Evolutionary conservation across 1,140 invertebrate genomes (phyloP).

Genomic region (Pissodes strobi): DNA sequence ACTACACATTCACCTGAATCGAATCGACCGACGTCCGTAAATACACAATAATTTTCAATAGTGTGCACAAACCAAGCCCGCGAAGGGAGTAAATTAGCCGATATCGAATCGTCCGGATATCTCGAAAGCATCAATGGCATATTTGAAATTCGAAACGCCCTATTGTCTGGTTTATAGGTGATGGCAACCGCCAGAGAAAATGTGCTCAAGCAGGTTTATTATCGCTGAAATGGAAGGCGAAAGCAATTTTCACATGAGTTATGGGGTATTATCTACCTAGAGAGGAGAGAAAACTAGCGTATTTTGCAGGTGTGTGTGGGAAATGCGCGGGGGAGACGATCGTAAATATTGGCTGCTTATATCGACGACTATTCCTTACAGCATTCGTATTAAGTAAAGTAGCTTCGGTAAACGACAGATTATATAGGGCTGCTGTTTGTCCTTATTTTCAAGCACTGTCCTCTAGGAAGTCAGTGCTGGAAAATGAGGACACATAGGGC

Average conservation of each 20-base stretch:
- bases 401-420: too few relatives aligned
- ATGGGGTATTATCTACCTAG: slow-evolving; percentile 55
- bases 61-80: not conserved
- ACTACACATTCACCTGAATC: not conserved
- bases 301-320: slow-evolving; percentile 53
- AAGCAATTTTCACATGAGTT: slow-evolving; percentile 54
- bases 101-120: slow-evolving; percentile 26
- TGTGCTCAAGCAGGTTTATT: slow-evolving; percentile 53
- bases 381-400: too few relatives aligned
- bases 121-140: slow-evolving; percentile 25
- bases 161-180: slow-evolving; percentile 51
- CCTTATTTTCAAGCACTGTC: too few relatives aligned
- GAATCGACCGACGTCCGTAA: too few relatives aligned
- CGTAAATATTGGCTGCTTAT: slow-evolving; percentile 56
- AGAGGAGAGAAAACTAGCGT: slow-evolving; percentile 50
- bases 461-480: too few relatives aligned
- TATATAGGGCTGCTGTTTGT: too few relatives aligned
- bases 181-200: slow-evolving; percentile 48
- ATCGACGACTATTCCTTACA: slow-evolving; percentile 54
- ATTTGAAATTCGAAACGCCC: slow-evolving; percentile 36
- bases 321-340: slow-evolving; percentile 44
- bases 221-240: slow-evolving; percentile 53
- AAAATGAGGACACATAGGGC: too few relatives aligned
- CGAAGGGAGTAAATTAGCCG: slow-evolving; percentile 19
- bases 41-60: not conserved